Evolutionary conservation across 2,797 vertebrate genomes (phyloP), one percentile per base, ranked within the genome.

Genomic region (Holocentrus rufus): DNA sequence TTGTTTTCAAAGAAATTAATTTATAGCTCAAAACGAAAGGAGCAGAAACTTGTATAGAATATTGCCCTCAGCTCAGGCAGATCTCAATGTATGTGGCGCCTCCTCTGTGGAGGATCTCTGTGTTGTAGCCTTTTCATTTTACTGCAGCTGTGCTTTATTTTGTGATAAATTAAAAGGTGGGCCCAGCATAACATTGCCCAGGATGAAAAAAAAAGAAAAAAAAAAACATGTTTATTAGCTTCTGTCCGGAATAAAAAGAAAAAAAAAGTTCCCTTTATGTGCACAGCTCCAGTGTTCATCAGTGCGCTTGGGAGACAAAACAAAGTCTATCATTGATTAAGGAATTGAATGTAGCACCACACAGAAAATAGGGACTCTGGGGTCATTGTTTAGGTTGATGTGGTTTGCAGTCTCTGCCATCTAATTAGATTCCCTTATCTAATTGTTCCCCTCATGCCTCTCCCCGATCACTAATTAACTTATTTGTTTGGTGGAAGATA

Each of bases 1-100:
- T 76, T 76, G 65, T 79, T 87, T 85, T 82, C 65, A 79, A 80
- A 81, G 54, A 77, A 85, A 82, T 75, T 47, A 39, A 85, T 80
- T 79, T 78, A 74, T 66, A 73, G 59, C 72, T 68, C 10, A 66
- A 76, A 79, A 79, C 25, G 25, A 72, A 72, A 42, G 42, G 20
- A 50, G 54, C 59, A 61, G 61, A 67, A 66, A 65, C 67, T 65
- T n/a, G 2, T 60, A 36, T 30, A 15, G 60, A 52, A 65, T 68
- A 69, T 69, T 49, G 53, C 68, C 72, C 31, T 80, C 7, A 80
- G 54, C 73, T 44, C 69, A 0, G 0, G 18, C 69, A 5, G 27
- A 61, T 70, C 79, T 76, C 49, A 30, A 25, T 23, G 49, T 27
- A 18, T 34, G 57, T 65, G 66, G 47, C 54, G 71, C 47, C 44